phyloP scores from a whole-genome alignment of 2,113 vertebrate species.

The Erythrocercus mccallii region DNA sequence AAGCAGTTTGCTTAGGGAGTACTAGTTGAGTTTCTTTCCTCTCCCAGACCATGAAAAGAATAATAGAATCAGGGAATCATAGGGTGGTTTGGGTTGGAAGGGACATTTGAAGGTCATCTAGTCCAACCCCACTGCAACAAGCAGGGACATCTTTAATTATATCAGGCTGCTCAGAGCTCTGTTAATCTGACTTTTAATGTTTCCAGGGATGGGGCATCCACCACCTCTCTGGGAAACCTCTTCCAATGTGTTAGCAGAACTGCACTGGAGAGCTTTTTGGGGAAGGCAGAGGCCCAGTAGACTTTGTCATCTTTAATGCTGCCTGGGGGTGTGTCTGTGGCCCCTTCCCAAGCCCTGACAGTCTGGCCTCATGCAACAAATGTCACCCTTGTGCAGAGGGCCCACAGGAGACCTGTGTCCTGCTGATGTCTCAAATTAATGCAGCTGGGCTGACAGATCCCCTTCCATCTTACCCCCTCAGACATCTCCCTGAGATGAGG shows the following conservation, averaged over 20 bases:
- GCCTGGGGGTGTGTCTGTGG: neutral
- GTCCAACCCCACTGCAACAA: fast-evolving
- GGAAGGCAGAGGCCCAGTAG: neutral
- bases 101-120: neutral
- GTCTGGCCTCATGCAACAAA: neutral
- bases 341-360: neutral
- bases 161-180: neutral
- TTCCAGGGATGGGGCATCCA: neutral
- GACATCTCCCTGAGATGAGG: neutral
- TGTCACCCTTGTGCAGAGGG: fast-evolving
- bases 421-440: neutral
- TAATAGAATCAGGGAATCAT: neutral
- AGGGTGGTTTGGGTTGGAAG: neutral
- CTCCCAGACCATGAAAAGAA: neutral
- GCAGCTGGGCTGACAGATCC: neutral
- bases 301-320: neutral
- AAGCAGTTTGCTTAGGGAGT: neutral
- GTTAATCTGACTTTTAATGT: neutral
- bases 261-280: neutral
- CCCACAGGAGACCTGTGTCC: neutral
- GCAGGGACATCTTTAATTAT: neutral
- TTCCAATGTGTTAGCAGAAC: neutral
- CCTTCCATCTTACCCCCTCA: neutral
- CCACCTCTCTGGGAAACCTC: neutral
- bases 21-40: neutral